phyloP scores from a whole-genome alignment of 2,113 vertebrate genomes.

The Papio anubis region DNA sequence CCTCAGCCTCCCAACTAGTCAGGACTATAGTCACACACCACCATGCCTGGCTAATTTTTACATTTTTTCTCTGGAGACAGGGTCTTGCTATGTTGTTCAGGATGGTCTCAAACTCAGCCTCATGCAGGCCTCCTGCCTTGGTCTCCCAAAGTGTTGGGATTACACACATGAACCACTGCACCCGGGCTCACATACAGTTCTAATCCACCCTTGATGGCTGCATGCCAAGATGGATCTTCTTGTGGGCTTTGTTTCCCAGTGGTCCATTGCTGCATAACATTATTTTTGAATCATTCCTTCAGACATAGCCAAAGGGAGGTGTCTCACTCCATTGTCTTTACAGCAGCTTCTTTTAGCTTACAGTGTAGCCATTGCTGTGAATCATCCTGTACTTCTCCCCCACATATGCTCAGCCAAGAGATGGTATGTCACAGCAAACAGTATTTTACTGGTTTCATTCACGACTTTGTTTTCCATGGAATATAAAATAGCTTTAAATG shows the following conservation, averaged over 20 bases:
- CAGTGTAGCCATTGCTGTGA: not conserved
- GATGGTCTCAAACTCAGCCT: too few species aligned
- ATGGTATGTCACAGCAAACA: not conserved
- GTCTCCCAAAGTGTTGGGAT: too few species aligned
- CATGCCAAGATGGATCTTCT: not conserved
- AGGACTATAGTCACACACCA: too few species aligned
- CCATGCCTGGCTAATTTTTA: too few species aligned
- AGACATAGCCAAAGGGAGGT: not conserved
- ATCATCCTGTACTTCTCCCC: too few species aligned
- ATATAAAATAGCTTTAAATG: not conserved
- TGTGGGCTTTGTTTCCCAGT: not conserved
- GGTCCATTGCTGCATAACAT: not conserved
- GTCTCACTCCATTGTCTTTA: not conserved
- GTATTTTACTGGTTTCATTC: not conserved
- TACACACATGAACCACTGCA: too few species aligned
- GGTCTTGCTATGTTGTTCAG: too few species aligned
- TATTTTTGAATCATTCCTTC: not conserved
- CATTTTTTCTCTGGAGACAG: too few species aligned
- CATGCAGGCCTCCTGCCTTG: too few species aligned
- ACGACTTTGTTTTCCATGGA: not conserved
- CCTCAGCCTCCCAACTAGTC: too few species aligned
- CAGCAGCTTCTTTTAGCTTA: not conserved
- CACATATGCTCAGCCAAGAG: not conserved
- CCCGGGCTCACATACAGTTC: accelerated
- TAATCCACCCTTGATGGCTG: not conserved